These are phyloP conservation scores for Ridgeia piscesae DNA, from an alignment of 1,140 invertebrate genomes.

Conservation along the genomic window DNA sequence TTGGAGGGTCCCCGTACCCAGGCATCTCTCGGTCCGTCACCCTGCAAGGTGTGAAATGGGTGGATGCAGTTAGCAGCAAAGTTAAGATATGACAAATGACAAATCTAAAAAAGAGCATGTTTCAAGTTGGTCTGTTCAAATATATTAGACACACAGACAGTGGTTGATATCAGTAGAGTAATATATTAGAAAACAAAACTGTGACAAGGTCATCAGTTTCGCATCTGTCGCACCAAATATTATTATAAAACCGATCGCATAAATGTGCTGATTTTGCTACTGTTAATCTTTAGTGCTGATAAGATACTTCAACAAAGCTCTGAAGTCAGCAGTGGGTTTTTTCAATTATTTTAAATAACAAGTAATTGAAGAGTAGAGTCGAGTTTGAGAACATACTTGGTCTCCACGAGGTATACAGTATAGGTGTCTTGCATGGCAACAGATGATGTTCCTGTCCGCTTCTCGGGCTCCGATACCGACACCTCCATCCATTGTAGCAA, in stretches of 20 bases:
- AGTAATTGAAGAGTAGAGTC: not conserved
- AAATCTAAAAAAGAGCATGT: too few species aligned
- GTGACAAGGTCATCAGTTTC: too few species aligned
- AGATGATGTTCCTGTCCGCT: conserved; percentile 71
- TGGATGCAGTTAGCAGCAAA: not conserved
- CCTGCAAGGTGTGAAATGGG: conserved; percentile 57
- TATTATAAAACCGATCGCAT: too few species aligned
- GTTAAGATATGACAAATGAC: too few species aligned
- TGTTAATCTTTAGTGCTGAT: not conserved
- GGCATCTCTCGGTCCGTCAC: conserved; percentile 71
- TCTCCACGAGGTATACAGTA: conserved; percentile 81
- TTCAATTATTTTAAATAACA: too few species aligned
- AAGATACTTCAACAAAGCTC: not conserved
- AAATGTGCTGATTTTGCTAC: not conserved
- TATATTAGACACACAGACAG: too few species aligned
- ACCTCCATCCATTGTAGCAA: conserved; percentile 79
- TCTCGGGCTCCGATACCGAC: conserved; percentile 79
- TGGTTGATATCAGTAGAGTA: too few species aligned
- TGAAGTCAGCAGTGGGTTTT: not conserved
- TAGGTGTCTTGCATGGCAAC: conserved; percentile 80
- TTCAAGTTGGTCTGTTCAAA: too few species aligned
- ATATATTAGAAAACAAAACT: too few species aligned
- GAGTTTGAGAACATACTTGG: conserved; percentile 56
- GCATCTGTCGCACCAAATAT: too few species aligned
- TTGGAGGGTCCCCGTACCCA: conserved; percentile 65